These are phyloP conservation scores for Gymnocypris eckloni DNA, from an alignment of 2,797 vertebrate genomes.

Conservation along the genomic window DNA sequence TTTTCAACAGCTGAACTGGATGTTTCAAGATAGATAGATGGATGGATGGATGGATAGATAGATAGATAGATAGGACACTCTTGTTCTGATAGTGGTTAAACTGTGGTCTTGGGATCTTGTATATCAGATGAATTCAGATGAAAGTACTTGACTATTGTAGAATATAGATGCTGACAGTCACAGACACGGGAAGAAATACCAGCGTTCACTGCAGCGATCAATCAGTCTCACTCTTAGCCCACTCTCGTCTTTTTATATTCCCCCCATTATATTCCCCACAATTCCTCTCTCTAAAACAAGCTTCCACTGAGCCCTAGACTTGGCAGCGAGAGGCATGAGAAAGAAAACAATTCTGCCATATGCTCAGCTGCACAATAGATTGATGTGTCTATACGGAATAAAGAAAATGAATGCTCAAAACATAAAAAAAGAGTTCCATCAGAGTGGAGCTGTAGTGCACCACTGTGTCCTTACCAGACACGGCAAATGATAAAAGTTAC, in stretches of 20 bases:
- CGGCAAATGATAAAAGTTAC: background rate
- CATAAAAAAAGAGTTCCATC: background rate
- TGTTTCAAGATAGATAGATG: background rate
- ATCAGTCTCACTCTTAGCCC: constrained; percentile 1
- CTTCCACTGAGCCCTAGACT: constrained; percentile 21
- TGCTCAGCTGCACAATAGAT: constrained; percentile 11
- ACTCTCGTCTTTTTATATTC: background rate
- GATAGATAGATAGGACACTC: too few relatives aligned
- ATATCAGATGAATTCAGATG: constrained; percentile 10
- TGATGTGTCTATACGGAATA: constrained; percentile 29
- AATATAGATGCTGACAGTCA: background rate
- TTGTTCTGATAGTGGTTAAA: background rate
- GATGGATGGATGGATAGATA: too few relatives aligned
- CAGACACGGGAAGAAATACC: constrained; percentile 7
- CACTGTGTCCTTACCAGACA: background rate
- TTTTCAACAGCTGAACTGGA: background rate
- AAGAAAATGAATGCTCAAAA: constrained; percentile 17
- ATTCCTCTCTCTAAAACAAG: constrained; percentile 5
- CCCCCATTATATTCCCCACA: background rate
- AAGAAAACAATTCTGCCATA: constrained; percentile 13
- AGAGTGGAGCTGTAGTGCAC: background rate
- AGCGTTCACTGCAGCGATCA: background rate
- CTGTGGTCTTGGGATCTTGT: background rate
- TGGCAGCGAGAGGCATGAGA: constrained; percentile 7
- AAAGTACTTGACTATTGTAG: constrained; percentile 2